Evolutionary conservation across 2,888 invertebrate species (phyloP).

Genomic region (Steinernema carpocapsae): DNA sequence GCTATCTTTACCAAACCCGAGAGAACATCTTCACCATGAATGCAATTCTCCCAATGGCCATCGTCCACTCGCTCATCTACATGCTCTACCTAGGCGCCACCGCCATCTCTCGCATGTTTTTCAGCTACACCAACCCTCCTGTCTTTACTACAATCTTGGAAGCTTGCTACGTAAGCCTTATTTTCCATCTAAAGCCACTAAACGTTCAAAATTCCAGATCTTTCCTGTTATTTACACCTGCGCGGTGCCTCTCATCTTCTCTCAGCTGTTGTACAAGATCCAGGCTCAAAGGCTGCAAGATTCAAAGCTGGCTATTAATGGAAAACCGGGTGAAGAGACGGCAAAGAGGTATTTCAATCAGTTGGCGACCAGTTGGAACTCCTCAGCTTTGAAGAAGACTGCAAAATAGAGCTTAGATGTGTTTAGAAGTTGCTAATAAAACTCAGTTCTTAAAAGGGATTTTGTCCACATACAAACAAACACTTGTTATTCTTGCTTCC

Average conservation of each 20-base stretch:
- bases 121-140: not conserved
- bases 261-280: slow-evolving; percentile 4
- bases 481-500: too few species aligned
- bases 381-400: not conserved
- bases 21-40: slow-evolving; percentile 32
- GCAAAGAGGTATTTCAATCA: slow-evolving; percentile 28
- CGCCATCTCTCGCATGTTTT: slow-evolving; percentile 16
- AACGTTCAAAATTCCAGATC: not conserved
- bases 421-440: too few species aligned
- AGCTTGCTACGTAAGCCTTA: slow-evolving; percentile 16
- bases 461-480: too few species aligned
- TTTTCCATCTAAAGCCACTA: not conserved
- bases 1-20: slow-evolving; percentile 22
- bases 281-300: slow-evolving; percentile 2
- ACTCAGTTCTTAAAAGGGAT: too few species aligned
- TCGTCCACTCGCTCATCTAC: slow-evolving; percentile 31
- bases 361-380: slow-evolving; percentile 3
- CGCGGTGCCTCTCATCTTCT: slow-evolving; percentile 21
- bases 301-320: not conserved
- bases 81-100: slow-evolving; percentile 22
- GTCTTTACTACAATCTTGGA: slow-evolving; percentile 25
- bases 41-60: slow-evolving; percentile 27
- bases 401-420: too few species aligned
- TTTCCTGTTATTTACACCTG: slow-evolving; percentile 4
- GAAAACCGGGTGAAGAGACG: not conserved